Evolutionary conservation across 2,888 invertebrate genomes (phyloP).

Genomic region (Parnassius smintheus): DNA sequence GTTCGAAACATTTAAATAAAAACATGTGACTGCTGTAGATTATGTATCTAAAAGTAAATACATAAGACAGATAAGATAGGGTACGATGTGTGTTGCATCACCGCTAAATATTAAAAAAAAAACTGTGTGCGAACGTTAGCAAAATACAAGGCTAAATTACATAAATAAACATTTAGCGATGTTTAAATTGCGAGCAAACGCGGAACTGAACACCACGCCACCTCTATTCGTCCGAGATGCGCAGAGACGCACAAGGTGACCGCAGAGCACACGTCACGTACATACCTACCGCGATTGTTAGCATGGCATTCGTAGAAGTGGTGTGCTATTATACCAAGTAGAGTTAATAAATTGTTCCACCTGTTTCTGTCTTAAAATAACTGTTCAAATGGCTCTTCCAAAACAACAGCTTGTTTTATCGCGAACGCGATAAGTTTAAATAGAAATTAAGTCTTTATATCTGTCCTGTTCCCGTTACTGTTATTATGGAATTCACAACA

Average conservation of each 20-base stretch:
- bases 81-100: slow-evolving; percentile 3
- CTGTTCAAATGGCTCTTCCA: neutral
- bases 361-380: neutral
- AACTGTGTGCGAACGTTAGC: slow-evolving; percentile 24
- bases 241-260: slow-evolving; percentile 74
- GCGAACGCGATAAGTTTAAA: no score
- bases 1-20: no score
- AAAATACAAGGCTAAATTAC: slow-evolving; percentile 36
- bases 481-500: no score
- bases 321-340: slow-evolving; percentile 1
- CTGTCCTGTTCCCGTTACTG: no score
- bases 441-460: no score
- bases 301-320: slow-evolving; percentile 21
- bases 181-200: slow-evolving; percentile 46
- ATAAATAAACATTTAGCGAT: slow-evolving; percentile 40
- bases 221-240: slow-evolving; percentile 74
- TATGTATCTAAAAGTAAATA: no score
- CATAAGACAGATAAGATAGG: no score
- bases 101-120: slow-evolving; percentile 18
- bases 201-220: slow-evolving; percentile 57
- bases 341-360: no score
- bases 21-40: no score
- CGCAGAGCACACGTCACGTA: slow-evolving; percentile 41
- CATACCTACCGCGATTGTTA: slow-evolving; percentile 20
- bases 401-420: no score